phyloP scores from a whole-genome alignment of 2,797 vertebrate genomes.

The Chloroceryle amazona region DNA sequence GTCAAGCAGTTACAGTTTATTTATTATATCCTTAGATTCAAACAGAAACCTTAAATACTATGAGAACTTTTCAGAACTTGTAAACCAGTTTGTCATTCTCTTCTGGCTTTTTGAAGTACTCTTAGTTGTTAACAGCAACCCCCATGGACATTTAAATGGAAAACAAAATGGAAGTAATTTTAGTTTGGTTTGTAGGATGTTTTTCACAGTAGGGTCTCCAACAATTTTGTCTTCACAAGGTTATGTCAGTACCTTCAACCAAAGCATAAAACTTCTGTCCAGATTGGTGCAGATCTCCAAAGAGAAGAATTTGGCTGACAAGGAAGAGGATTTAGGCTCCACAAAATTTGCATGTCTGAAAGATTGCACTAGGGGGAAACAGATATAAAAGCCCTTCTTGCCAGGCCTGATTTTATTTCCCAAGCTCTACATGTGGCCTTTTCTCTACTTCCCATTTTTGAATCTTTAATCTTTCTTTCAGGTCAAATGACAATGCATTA shows the following conservation, averaged over 20 bases:
- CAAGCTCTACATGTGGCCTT: not conserved
- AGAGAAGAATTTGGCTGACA: not conserved
- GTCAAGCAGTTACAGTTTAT: not conserved
- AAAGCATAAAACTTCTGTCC: not conserved
- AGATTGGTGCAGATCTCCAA: not conserved
- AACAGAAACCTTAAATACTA: not conserved
- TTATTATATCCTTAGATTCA: not conserved
- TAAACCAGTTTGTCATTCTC: not conserved
- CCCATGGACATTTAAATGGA: not conserved
- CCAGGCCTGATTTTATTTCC: slow-evolving; percentile 17
- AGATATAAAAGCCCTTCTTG: not conserved
- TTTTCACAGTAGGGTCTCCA: not conserved
- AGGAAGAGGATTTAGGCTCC: slow-evolving; percentile 1
- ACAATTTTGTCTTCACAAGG: not conserved
- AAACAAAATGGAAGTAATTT: not conserved
- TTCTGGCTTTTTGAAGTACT: not conserved
- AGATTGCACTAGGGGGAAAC: not conserved
- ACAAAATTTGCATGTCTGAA: slow-evolving; percentile 1
- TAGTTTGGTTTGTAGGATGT: not conserved
- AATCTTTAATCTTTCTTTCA: not conserved
- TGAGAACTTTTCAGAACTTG: not conserved
- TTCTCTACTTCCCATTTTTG: not conserved
- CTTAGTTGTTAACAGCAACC: not conserved
- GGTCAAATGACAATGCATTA: not conserved
- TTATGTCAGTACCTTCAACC: not conserved